Evolutionary conservation across 2,797 vertebrate species (phyloP), one percentile per base, ranked within the genome.

Genomic region (Sus cebifrons): DNA sequence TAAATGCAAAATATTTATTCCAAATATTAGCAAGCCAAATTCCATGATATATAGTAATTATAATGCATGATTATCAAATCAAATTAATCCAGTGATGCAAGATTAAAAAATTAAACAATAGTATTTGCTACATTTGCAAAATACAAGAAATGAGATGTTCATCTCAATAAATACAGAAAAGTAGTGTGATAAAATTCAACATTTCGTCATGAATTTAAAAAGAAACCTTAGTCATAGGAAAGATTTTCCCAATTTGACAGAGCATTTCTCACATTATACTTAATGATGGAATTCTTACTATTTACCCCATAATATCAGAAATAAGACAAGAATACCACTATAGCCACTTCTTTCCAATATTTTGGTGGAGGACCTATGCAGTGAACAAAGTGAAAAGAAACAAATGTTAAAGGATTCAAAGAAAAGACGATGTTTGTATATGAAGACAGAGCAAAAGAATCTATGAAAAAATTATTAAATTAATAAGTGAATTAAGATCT

Each of bases 11-110:
- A 83, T 6, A 58, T 12, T 92, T 88, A 86, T 6, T 18, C 58
- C 32, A 96, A 85, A 65, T 86, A 75, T 78, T 81, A 75, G 25
- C 11, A 84, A 93, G 74, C 17, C 54, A 95, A 71, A 81, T 91
- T 84, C 67, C 54, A 13, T 84, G 71, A 70, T 60, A 84, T 54
- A 32, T 93, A 58, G 71, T 32, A 68, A 87, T 2, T 23, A 62
- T 95, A 87, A 49, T 32, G 16, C 64, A 25, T 71, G 64, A 15
- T 56, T 11, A 60, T 78, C 16, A 77, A 78, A 3, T 70, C 85
- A 18, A 2, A 7, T 36, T 90, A 94, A 85, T 94, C 20, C 12
- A 86, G 5, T 75, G 25, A 60, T 56, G 2, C 3, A 82, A 71
- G 21, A 67, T 77, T 89, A 3, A 60, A 71, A 85, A 90, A 40